Percentiles rank a stretch among this genome's conserved stretches.
Evolutionary conservation across 2,797 vertebrate genomes (phyloP).

Genomic region (Girardinus metallicus): DNA sequence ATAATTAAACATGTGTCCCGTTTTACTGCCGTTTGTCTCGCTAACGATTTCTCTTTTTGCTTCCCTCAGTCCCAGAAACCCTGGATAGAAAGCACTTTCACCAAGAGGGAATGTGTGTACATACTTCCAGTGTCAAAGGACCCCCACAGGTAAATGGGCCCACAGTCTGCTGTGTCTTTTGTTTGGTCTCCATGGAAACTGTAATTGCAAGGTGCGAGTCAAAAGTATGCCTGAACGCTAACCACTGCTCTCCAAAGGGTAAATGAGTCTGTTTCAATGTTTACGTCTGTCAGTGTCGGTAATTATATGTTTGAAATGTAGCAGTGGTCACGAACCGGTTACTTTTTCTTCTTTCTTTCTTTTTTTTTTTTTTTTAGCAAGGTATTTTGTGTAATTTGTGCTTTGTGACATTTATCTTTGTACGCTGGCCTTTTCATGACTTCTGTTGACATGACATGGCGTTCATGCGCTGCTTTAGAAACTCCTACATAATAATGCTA

Average conservation of each 20-base stretch:
- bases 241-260: conserved; percentile 63
- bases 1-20: not conserved
- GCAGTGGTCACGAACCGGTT: conserved; percentile 28
- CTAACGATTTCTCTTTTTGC: conserved; percentile 47
- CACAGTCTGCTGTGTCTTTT: conserved; percentile 39
- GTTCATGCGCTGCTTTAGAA: not conserved
- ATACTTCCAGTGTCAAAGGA: conserved; percentile 99
- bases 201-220: conserved; percentile 66
- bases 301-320: conserved; percentile 53
- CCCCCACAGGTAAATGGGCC: conserved; percentile 93
- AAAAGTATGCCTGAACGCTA: conserved; percentile 60
- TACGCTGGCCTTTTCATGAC: conserved; percentile 14
- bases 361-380: not conserved
- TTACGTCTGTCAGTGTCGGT: conserved; percentile 58
- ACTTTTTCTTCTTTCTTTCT: not conserved
- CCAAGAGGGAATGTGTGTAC: conserved; percentile 99
- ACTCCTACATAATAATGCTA: not conserved
- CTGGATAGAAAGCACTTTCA: conserved; percentile 99
- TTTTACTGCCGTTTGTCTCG: conserved; percentile 15
- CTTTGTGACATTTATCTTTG: not conserved
- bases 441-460: conserved; percentile 5
- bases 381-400: not conserved
- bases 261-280: conserved; percentile 68
- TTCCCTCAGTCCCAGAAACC: conserved; percentile 96
- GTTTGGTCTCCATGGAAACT: conserved; percentile 57